phyloP scores from a whole-genome alignment of 2,797 vertebrate species.

The Hydrolagus colliei region DNA sequence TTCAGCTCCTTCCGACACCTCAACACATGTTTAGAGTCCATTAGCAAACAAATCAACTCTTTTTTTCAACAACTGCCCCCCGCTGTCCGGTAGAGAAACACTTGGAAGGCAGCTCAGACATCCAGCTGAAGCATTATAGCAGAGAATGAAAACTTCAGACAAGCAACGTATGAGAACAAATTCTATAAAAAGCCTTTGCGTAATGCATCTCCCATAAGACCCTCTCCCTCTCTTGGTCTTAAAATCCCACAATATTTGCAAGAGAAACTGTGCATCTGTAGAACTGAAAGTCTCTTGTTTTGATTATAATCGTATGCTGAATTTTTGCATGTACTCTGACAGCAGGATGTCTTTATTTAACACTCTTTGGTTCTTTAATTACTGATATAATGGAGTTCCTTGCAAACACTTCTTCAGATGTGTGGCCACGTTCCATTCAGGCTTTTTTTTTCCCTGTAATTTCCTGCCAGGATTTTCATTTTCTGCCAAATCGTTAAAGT shows the following conservation, averaged over 20 bases:
- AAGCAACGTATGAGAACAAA: constrained; percentile 11
- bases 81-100: background rate
- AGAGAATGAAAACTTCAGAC: constrained; percentile 9
- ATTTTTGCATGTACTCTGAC: constrained; percentile 17
- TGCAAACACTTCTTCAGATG: constrained; percentile 27
- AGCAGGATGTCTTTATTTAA: constrained; percentile 31
- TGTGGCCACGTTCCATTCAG: constrained; percentile 14
- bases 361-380: constrained; percentile 30
- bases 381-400: constrained; percentile 21
- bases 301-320: constrained; percentile 18
- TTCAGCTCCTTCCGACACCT: background rate
- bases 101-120: background rate
- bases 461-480: constrained; percentile 19
- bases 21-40: constrained; percentile 7
- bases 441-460: constrained; percentile 10
- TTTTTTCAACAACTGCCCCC: background rate
- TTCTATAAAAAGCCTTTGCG: constrained; percentile 4
- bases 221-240: background rate
- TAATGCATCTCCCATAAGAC: constrained; percentile 30
- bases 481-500: constrained; percentile 31
- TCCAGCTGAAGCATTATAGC: constrained; percentile 12
- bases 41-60: background rate
- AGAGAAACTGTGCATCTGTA: background rate
- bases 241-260: constrained; percentile 25
- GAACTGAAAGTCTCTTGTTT: constrained; percentile 24